Evolutionary conservation across 2,113 vertebrate species (phyloP).

Genomic region (Carlito syrichta): DNA sequence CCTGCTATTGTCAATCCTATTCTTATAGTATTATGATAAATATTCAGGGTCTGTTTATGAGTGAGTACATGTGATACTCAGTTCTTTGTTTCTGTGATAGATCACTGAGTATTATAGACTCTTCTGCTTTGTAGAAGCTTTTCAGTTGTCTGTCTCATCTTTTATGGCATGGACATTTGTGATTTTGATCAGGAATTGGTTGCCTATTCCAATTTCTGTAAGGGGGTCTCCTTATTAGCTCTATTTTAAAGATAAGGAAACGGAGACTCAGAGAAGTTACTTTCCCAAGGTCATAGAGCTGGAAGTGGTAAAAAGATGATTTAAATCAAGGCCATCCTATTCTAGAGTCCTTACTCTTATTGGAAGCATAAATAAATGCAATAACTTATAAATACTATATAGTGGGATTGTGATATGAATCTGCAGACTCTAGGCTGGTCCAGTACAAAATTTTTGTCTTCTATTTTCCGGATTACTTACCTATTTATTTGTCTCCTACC

Average conservation of each 20-base stretch:
- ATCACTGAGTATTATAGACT: no score
- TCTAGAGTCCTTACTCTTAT: background rate
- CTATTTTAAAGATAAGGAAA: slow-evolving; percentile 12
- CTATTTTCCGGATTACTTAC: background rate
- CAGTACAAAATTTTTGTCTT: background rate
- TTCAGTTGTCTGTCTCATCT: no score
- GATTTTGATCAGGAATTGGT: no score
- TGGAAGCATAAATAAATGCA: background rate
- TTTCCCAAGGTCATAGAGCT: background rate
- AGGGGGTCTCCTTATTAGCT: no score
- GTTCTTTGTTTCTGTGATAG: no score
- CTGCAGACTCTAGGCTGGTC: background rate
- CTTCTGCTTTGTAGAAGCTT: no score
- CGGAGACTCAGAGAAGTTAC: background rate
- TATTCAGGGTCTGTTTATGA: no score
- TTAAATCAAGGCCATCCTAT: background rate
- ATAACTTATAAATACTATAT: background rate
- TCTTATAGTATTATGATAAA: no score
- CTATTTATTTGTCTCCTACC: background rate
- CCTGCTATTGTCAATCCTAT: no score
- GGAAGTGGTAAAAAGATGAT: background rate
- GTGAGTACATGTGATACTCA: no score
- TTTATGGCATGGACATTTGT: no score
- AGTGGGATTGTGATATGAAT: background rate
- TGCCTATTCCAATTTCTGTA: no score